Evolutionary conservation across 2,113 vertebrate genomes (phyloP).

Genomic region (Indicator indicator): DNA sequence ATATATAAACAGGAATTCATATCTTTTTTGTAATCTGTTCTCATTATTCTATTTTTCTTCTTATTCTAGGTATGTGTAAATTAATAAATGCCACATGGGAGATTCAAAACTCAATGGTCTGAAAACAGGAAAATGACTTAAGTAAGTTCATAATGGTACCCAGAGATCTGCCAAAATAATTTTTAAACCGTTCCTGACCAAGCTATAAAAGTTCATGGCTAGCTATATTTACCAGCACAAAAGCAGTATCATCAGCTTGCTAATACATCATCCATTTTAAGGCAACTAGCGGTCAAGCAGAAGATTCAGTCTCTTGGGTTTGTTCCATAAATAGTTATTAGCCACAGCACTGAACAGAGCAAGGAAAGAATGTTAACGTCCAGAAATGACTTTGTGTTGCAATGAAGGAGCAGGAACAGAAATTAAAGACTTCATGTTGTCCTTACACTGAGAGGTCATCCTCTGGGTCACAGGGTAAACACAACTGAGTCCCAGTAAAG

Average conservation of each 20-base stretch:
- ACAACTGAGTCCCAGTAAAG: not conserved
- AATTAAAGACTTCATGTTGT: not conserved
- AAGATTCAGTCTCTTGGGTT: not conserved
- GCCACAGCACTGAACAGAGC: not conserved
- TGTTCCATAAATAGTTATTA: slow-evolving; percentile 2
- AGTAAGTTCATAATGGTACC: slow-evolving; percentile 49
- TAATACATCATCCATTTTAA: not conserved
- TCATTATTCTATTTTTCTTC: slow-evolving; percentile 42
- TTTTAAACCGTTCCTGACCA: slow-evolving; percentile 25
- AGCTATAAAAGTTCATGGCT: slow-evolving; percentile 14
- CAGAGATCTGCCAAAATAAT: slow-evolving; percentile 50
- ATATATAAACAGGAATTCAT: not conserved
- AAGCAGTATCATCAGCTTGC: not conserved
- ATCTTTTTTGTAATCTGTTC: not conserved
- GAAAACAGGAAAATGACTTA: slow-evolving; percentile 41
- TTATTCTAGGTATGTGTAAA: slow-evolving; percentile 21
- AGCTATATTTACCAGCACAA: not conserved
- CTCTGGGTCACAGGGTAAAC: not conserved
- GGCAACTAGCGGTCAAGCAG: not conserved
- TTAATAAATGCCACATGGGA: slow-evolving; percentile 38
- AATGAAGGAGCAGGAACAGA: not conserved
- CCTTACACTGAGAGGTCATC: not conserved
- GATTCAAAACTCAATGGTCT: slow-evolving; percentile 55
- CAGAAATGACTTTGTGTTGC: not conserved
- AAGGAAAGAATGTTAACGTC: not conserved